These are phyloP conservation scores for Anniella stebbinsi DNA, from an alignment of 2,797 vertebrate species.

Conservation along the genomic window DNA sequence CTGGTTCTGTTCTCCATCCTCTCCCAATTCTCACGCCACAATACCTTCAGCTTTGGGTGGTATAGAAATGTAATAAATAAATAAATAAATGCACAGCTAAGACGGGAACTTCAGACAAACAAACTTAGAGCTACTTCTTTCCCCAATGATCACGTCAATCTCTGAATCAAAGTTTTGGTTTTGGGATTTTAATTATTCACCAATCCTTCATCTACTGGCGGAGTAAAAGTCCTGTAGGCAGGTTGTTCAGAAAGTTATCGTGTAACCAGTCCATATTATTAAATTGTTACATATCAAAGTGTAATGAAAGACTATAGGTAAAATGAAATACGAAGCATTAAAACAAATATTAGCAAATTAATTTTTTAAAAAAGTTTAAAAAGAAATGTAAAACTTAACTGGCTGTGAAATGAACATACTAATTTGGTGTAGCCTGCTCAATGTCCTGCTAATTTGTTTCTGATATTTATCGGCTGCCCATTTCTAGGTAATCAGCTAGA, in stretches of 20 bases:
- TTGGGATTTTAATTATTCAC: neutral
- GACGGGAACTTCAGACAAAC: neutral
- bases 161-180: neutral
- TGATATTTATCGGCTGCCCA: slow-evolving; percentile 50
- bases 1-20: neutral
- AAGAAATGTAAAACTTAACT: slow-evolving; percentile 65
- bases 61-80: too few relatives aligned
- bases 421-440: slow-evolving; percentile 63
- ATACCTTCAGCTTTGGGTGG: too few relatives aligned
- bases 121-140: slow-evolving; percentile 44
- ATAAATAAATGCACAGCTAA: neutral
- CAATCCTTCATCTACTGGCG: neutral
- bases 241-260: neutral
- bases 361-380: slow-evolving; percentile 58
- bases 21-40: neutral
- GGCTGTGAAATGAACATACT: slow-evolving; percentile 64
- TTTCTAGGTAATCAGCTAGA: slow-evolving; percentile 44
- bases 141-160: neutral
- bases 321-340: slow-evolving; percentile 59
- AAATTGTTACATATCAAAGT: slow-evolving; percentile 60
- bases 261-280: slow-evolving; percentile 59
- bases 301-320: slow-evolving; percentile 62
- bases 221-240: neutral
- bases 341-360: slow-evolving; percentile 65
- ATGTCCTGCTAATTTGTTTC: slow-evolving; percentile 49